Percentiles rank a stretch among this genome's conserved stretches.
phyloP scores from a whole-genome alignment of 2,797 vertebrate genomes.

The Saguinus oedipus region DNA sequence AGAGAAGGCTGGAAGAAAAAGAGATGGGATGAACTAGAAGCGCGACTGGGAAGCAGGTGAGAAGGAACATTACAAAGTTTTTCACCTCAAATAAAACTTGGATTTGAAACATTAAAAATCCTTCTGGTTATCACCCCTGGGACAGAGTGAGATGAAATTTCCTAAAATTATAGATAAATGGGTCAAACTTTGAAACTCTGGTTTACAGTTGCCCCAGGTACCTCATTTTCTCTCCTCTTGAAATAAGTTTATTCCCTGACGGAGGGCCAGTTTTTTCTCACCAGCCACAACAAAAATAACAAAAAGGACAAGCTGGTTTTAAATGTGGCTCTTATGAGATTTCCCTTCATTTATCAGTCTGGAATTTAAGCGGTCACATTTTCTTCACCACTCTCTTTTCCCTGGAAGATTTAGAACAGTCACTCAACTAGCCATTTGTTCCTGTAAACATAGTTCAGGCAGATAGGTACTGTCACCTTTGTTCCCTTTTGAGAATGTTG shows the following conservation, averaged over 20 bases:
- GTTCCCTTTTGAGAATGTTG: neutral
- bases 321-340: neutral
- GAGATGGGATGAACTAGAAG: neutral
- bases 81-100: constrained; percentile 19
- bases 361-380: neutral
- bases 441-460: neutral
- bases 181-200: constrained; percentile 17
- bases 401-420: neutral
- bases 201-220: neutral
- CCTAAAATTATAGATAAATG: constrained; percentile 48
- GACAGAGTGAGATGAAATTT: constrained; percentile 36
- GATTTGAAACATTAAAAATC: constrained; percentile 47
- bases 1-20: neutral
- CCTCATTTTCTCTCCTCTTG: constrained; percentile 5
- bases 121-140: constrained; percentile 38
- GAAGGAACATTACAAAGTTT: neutral
- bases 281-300: neutral
- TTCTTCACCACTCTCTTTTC: neutral
- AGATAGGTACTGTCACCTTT: neutral
- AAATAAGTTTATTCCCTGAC: constrained; percentile 38
- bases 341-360: constrained; percentile 21
- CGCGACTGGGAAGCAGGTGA: neutral
- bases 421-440: neutral
- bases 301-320: neutral
- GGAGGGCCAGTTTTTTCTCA: neutral